phyloP scores from a whole-genome alignment of 2,888 invertebrate genomes.

The Coleophora deauratella region DNA sequence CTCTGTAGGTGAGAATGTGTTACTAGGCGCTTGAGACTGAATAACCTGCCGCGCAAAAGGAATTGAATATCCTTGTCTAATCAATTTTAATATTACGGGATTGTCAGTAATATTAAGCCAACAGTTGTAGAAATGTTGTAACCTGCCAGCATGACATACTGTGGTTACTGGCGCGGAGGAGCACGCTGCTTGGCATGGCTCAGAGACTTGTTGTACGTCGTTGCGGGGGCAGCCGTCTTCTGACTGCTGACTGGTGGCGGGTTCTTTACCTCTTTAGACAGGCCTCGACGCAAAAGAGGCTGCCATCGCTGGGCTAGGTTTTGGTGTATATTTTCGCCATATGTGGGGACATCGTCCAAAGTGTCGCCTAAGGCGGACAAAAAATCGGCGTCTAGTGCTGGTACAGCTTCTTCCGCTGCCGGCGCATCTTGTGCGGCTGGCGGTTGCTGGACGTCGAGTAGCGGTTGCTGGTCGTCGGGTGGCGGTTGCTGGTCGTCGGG shows the following conservation, averaged over 20 bases:
- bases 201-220: background rate
- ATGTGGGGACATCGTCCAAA: constrained; percentile 7
- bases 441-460: background rate
- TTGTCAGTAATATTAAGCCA: constrained; percentile 9
- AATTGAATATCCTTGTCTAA: constrained; percentile 8
- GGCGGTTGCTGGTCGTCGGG: too few species aligned
- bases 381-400: constrained; percentile 9
- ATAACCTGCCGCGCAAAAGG: constrained; percentile 1
- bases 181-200: constrained; percentile 1
- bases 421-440: background rate
- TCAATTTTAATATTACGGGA: constrained; percentile 5
- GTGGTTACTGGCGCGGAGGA: constrained; percentile 2
- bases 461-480: too few species aligned
- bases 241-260: constrained; percentile 12
- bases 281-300: constrained; percentile 10
- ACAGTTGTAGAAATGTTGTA: constrained; percentile 9
- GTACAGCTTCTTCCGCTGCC: background rate
- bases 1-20: background rate
- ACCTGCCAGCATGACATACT: constrained; percentile 12
- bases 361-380: constrained; percentile 10
- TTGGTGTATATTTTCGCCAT: constrained; percentile 10
- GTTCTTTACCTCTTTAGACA: constrained; percentile 12
- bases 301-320: constrained; percentile 9
- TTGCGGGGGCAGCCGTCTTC: constrained; percentile 11
- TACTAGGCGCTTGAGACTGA: constrained; percentile 1